Conservation (phyloP, 1,140 invertebrate species). For the Musca vetustissima region DNA sequence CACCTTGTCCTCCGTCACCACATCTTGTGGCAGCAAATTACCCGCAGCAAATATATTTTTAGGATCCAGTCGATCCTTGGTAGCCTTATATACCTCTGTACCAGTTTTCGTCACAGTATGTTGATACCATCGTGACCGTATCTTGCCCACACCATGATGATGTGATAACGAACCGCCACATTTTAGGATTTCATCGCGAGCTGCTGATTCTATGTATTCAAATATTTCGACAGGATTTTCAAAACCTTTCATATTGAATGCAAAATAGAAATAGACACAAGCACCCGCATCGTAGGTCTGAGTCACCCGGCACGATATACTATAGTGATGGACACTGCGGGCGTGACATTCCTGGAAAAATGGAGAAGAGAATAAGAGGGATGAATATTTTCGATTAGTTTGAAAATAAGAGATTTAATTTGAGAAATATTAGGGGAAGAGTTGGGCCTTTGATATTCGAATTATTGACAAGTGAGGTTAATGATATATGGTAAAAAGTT, state of each 20-base stretch:
- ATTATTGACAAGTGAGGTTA: background rate
- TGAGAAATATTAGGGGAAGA: no score
- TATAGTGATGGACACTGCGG: constrained; percentile 63
- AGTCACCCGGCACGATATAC: constrained; percentile 85
- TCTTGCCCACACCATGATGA: constrained; percentile 95
- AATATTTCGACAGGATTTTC: constrained; percentile 78
- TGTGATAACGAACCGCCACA: constrained; percentile 92
- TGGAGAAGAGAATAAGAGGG: no score
- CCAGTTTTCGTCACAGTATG: constrained; percentile 76
- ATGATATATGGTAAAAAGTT: background rate
- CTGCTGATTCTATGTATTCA: constrained; percentile 79
- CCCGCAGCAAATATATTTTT: constrained; percentile 89
- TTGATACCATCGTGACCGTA: constrained; percentile 83
- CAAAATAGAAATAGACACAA: constrained; percentile 98
- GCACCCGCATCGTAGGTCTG: constrained; percentile 96
- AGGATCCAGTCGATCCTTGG: constrained; percentile 89
- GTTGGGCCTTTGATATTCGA: no score
- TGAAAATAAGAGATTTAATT: no score
- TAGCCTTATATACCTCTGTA: constrained; percentile 71
- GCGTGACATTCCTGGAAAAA: constrained; percentile 68
- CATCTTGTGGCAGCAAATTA: constrained; percentile 68
- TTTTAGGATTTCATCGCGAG: constrained; percentile 89
- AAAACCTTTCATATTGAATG: constrained; percentile 75
- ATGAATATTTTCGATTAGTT: no score
- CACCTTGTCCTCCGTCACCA: no score